Percentiles rank a stretch among this genome's conserved stretches.
Conservation (phyloP, 2,888 invertebrate genomes). For the Mongoloraphidia duomilia region DNA sequence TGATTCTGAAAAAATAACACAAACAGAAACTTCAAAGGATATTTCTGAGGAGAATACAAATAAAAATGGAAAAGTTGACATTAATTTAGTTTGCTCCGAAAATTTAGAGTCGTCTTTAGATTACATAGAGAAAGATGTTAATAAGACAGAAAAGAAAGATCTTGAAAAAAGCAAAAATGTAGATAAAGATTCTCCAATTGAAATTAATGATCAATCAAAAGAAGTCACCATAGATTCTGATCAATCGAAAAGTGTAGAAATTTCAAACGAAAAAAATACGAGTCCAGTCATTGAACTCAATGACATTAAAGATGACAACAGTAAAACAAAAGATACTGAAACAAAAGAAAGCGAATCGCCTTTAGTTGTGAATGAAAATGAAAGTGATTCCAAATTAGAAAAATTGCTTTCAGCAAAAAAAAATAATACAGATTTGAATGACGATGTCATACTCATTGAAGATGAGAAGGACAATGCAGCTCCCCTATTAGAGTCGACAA, state of each 20-base stretch:
- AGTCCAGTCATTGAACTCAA: constrained; percentile 16
- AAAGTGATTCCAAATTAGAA: too few relatives aligned
- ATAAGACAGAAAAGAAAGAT: neutral
- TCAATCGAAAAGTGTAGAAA: constrained; percentile 4
- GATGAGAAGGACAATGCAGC: neutral
- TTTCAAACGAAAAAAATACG: constrained; percentile 17
- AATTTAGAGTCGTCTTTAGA: too few relatives aligned
- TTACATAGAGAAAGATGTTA: too few relatives aligned
- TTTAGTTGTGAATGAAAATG: neutral
- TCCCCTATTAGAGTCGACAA: neutral
- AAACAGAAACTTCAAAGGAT: neutral
- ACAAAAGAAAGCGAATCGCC: constrained; percentile 7
- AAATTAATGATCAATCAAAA: constrained; percentile 1
- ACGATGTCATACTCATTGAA: neutral
- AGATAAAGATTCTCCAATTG: neutral
- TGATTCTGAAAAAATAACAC: neutral
- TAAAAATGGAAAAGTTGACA: neutral
- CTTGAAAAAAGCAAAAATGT: neutral
- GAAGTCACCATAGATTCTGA: neutral
- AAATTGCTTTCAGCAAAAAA: too few relatives aligned
- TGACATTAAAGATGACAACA: constrained; percentile 8
- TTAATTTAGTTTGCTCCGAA: neutral
- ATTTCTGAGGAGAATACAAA: neutral
- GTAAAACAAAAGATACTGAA: constrained; percentile 6
- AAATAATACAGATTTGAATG: neutral